These are phyloP conservation scores for Cynocephalus volans DNA, from an alignment of 2,113 vertebrate species.

Conservation along the genomic window DNA sequence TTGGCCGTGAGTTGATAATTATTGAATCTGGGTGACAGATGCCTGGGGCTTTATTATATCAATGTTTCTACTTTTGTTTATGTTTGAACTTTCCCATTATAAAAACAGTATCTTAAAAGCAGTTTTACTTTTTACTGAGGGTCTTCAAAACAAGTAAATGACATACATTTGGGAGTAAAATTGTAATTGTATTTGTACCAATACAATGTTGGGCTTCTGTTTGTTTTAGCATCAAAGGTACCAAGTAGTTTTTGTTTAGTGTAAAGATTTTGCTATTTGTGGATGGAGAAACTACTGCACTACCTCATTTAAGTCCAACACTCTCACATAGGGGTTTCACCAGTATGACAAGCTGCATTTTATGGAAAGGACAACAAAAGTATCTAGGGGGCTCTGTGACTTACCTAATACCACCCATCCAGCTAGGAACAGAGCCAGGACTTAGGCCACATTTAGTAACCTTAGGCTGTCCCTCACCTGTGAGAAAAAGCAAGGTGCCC, in stretches of 20 bases:
- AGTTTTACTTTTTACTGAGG: background rate
- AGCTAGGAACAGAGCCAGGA: background rate
- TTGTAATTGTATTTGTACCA: background rate
- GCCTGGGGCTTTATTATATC: background rate
- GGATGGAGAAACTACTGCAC: background rate
- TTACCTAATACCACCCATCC: background rate
- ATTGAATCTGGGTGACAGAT: background rate
- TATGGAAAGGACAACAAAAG: background rate
- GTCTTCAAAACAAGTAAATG: background rate
- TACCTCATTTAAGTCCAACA: background rate
- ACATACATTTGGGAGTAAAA: background rate
- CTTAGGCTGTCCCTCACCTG: background rate
- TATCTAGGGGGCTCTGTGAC: background rate
- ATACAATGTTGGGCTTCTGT: background rate
- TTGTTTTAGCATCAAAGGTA: background rate
- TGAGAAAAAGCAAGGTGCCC: background rate
- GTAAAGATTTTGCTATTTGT: background rate
- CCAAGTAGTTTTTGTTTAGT: background rate
- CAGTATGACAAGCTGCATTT: background rate
- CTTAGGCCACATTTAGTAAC: background rate
- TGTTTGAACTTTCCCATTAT: background rate
- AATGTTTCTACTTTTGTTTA: background rate
- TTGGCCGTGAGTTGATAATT: background rate
- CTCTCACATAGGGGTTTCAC: background rate
- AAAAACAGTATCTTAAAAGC: conserved; percentile 29